A percentile compares a stretch with the other conserved stretches of the same genome.
Evolutionary conservation across 2,888 invertebrate species (phyloP).

Genomic region (Epinotia bilunana): DNA sequence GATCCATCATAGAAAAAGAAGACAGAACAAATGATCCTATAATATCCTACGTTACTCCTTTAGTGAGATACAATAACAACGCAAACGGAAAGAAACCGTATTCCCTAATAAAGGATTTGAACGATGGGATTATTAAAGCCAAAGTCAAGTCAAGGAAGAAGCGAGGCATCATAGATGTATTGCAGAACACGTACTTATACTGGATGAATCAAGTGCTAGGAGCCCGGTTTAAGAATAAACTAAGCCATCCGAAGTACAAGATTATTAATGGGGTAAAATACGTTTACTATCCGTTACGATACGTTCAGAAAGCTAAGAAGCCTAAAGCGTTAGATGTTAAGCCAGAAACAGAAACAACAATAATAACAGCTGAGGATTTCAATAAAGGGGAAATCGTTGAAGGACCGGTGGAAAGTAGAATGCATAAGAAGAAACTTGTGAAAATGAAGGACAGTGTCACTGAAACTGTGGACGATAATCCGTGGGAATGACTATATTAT

Average conservation of each 20-base stretch:
- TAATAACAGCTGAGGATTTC: constrained; percentile 69
- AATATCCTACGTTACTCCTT: constrained; percentile 62
- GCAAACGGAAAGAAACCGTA: constrained; percentile 47
- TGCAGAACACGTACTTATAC: constrained; percentile 71
- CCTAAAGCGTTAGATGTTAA: constrained; percentile 53
- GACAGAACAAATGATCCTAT: constrained; percentile 53
- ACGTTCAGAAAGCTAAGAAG: constrained; percentile 59
- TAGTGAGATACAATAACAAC: constrained; percentile 54
- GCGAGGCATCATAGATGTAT: constrained; percentile 67
- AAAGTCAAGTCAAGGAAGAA: constrained; percentile 60
- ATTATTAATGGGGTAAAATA: constrained; percentile 73
- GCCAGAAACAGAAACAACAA: constrained; percentile 45
- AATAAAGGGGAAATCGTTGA: constrained; percentile 78
- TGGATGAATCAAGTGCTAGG: constrained; percentile 70
- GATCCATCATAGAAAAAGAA: constrained; percentile 64
- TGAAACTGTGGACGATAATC: constrained; percentile 73
- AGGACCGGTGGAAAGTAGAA: constrained; percentile 65
- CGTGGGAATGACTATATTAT: constrained; percentile 83
- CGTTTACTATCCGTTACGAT: constrained; percentile 66
- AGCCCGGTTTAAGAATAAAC: constrained; percentile 56
- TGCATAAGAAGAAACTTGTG: constrained; percentile 65
- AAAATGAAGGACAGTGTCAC: constrained; percentile 70
- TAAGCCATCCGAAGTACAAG: constrained; percentile 64
- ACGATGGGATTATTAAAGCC: constrained; percentile 52
- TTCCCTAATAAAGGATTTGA: constrained; percentile 48